Evolutionary conservation across 1,140 invertebrate species (phyloP).

Genomic region (Bombus superbus): DNA sequence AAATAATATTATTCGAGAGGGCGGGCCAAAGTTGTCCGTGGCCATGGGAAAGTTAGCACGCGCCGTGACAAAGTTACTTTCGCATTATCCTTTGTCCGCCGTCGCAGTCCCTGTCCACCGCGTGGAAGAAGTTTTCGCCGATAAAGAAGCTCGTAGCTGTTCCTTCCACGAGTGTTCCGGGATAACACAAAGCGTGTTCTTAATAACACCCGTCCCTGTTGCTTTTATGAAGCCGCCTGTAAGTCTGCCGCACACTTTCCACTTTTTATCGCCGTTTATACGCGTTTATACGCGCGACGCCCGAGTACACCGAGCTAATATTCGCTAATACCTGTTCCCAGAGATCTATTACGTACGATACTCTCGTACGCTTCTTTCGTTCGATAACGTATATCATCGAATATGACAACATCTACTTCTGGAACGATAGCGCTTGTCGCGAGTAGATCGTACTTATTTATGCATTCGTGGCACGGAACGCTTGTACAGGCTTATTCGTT

Average conservation of each 20-base stretch:
- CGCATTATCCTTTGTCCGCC: conserved; percentile 67
- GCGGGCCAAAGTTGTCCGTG: conserved; percentile 60
- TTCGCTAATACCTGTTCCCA: conserved; percentile 17
- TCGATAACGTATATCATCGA: too few species aligned
- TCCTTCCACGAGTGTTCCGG: conserved; percentile 33
- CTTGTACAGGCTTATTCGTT: too few species aligned
- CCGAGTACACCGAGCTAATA: background rate
- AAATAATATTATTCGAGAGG: conserved; percentile 69
- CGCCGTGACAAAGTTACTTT: conserved; percentile 68
- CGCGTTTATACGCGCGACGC: conserved; percentile 8
- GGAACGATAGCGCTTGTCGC: too few species aligned
- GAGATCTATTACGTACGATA: background rate
- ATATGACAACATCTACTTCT: too few species aligned
- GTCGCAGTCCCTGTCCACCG: conserved; percentile 53
- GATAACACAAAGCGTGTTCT: conserved; percentile 50
- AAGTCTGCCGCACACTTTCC: conserved; percentile 7
- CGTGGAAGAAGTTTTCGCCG: conserved; percentile 61
- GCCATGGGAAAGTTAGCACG: conserved; percentile 67
- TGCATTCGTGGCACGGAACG: too few species aligned
- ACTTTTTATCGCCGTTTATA: conserved; percentile 37
- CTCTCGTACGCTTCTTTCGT: too few species aligned
- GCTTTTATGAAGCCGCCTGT: conserved; percentile 30
- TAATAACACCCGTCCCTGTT: conserved; percentile 35
- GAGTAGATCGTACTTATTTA: too few species aligned
- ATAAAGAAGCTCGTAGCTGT: conserved; percentile 51